Percentiles rank a stretch among this genome's conserved stretches.
Evolutionary conservation across 2,888 invertebrate species (phyloP).

Genomic region (Anoncus sp.): DNA sequence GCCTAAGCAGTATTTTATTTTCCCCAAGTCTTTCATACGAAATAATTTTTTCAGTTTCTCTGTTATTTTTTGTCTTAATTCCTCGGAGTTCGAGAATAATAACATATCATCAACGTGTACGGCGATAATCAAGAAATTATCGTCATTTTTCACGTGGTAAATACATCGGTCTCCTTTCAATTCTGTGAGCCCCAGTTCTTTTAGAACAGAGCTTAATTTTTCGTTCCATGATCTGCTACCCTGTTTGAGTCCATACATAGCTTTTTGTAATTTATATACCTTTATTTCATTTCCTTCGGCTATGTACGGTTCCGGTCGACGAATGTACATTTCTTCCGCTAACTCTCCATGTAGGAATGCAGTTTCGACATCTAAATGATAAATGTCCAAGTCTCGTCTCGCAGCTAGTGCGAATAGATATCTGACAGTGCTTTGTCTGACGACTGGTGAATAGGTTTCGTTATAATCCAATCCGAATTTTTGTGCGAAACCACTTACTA

Average conservation of each 20-base stretch:
- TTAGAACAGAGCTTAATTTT: conserved; percentile 50
- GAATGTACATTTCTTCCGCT: conserved; percentile 69
- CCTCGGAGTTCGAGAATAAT: conserved; percentile 29
- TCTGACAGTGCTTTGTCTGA: conserved; percentile 66
- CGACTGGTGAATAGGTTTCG: conserved; percentile 71
- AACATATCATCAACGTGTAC: conserved; percentile 63
- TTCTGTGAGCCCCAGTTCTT: conserved; percentile 22
- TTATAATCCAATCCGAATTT: conserved; percentile 68
- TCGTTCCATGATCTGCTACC: conserved; percentile 58
- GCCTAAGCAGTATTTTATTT: too few relatives aligned
- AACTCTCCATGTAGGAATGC: conserved; percentile 72
- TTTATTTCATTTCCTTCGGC: not conserved
- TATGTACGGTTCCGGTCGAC: conserved; percentile 9
- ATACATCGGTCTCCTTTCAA: conserved; percentile 57
- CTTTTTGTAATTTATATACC: conserved; percentile 42
- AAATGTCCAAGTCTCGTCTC: conserved; percentile 64
- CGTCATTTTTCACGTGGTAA: conserved; percentile 43
- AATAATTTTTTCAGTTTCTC: conserved; percentile 8
- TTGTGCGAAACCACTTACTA: conserved; percentile 69
- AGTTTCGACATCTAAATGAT: conserved; percentile 72
- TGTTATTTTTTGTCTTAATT: conserved; percentile 18
- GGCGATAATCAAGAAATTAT: not conserved
- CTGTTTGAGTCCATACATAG: conserved; percentile 53
- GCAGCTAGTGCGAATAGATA: conserved; percentile 66
- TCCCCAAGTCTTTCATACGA: too few relatives aligned